Evolutionary conservation across 2,888 invertebrate species (phyloP).

Genomic region (Neoaliturus tenellus): DNA sequence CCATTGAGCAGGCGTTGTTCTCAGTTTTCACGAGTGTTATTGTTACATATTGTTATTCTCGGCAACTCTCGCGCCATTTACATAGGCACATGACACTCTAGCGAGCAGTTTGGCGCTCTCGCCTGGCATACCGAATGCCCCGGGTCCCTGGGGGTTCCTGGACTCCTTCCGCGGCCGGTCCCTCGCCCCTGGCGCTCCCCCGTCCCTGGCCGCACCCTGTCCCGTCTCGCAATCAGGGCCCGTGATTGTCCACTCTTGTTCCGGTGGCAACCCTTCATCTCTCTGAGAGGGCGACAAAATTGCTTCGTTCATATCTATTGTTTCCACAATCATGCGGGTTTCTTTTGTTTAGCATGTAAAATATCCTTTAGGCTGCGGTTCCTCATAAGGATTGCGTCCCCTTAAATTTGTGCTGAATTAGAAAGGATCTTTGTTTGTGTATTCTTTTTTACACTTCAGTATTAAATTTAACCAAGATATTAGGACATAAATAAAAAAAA

Average conservation of each 20-base stretch:
- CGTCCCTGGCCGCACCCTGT: neutral
- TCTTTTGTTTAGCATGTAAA: neutral
- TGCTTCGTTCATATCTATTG: neutral
- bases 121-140: neutral
- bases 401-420: too few species aligned
- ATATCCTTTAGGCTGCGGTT: neutral
- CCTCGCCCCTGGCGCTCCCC: neutral
- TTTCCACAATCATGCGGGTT: neutral
- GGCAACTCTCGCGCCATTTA: conserved; percentile 24
- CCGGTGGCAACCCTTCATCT: neutral
- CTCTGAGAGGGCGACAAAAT: neutral
- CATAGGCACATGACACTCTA: conserved; percentile 10
- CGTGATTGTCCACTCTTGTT: conserved; percentile 26
- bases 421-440: too few species aligned
- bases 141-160: neutral
- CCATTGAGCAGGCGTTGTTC: neutral
- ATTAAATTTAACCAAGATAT: too few species aligned
- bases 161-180: neutral
- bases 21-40: conserved; percentile 18
- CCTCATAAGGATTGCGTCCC: too few species aligned
- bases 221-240: neutral
- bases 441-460: too few species aligned
- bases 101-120: neutral
- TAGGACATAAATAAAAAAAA: too few species aligned
- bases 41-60: conserved; percentile 29